These are phyloP conservation scores for Odontesthes bonariensis DNA, from an alignment of 2,113 vertebrate species.

Conservation along the genomic window DNA sequence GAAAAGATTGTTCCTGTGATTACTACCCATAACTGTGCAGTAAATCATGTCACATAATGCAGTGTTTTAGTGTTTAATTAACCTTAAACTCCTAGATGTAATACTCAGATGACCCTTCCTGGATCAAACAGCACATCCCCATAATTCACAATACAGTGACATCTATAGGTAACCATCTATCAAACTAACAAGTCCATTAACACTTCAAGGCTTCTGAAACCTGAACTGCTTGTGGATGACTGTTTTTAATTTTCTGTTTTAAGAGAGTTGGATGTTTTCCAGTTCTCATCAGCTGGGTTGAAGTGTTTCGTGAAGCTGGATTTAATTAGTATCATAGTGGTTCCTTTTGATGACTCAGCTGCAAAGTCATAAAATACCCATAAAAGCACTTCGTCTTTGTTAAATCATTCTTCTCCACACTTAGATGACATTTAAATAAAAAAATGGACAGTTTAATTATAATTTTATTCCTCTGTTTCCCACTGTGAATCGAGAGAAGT, in stretches of 20 bases:
- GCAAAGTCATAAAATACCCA: conserved; percentile 38
- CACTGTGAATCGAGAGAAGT: neutral
- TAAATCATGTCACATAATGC: neutral
- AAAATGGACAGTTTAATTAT: neutral
- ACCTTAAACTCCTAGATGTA: neutral
- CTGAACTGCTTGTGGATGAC: neutral
- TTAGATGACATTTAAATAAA: neutral
- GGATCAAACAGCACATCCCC: neutral
- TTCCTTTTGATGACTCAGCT: conserved; percentile 51
- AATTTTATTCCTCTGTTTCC: neutral
- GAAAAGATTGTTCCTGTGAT: neutral
- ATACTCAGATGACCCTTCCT: neutral
- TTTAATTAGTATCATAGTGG: conserved; percentile 22
- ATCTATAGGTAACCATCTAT: neutral
- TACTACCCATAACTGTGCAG: too few species aligned
- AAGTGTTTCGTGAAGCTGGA: conserved; percentile 11
- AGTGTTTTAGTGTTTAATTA: neutral
- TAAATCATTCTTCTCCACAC: neutral
- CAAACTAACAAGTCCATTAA: neutral
- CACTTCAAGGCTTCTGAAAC: neutral
- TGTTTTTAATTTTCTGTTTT: neutral
- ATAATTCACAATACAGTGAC: neutral
- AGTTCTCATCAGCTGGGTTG: neutral
- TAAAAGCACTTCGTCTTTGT: neutral
- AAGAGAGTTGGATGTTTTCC: neutral